Evolutionary conservation across 2,888 invertebrate species (phyloP), one percentile per base, ranked within the genome.

Genomic region (Amiota minor): DNA sequence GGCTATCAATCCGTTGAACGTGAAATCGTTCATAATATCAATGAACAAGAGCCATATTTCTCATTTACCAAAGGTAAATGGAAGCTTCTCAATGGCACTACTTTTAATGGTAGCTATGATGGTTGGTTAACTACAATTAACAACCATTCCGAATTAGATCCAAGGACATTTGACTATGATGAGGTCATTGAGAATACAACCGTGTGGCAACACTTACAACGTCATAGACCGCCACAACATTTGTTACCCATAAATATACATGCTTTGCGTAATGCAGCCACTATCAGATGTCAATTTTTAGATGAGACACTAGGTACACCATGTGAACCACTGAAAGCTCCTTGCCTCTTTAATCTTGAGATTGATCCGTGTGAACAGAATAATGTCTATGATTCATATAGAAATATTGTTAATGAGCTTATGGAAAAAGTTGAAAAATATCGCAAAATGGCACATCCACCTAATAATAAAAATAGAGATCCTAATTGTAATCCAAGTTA

Each of bases 21-120:
- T 35, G 93, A 93, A 77, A 90, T 95, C 18, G 89, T 96, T 12
- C 91, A 95, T 78, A 95, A 95, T 86, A 94, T 96, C 72, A 95
- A 95, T 82, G 92, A 93, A 87, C 90, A 81, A 89, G 90, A 18
- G 89, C 89, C 74, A 0, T 88, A 86, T 16, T 75, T 84, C 10
- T 81, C 88, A 0, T 87, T 86, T 55, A 80, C 78, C 6, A 83
- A 79, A 2, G 86, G 86, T 9, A 81, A 82, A 73, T 89, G 83
- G 83, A 90, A 90, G 77, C 82, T 85, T 61, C 74, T 89, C 0
- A 88, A 86, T 75, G 89, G 89, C 47, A 86, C 87, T n/a, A 88
- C 86, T 2, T 50, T 59, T 1, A 23, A 76, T 12, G 88, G 88
- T 0, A 12, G 9, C 1, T 87, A 84, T 47, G 87, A 87, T 70